Conservation (phyloP, 92 coral and sea anemone species). For the Epizoanthus fatuus region DNA sequence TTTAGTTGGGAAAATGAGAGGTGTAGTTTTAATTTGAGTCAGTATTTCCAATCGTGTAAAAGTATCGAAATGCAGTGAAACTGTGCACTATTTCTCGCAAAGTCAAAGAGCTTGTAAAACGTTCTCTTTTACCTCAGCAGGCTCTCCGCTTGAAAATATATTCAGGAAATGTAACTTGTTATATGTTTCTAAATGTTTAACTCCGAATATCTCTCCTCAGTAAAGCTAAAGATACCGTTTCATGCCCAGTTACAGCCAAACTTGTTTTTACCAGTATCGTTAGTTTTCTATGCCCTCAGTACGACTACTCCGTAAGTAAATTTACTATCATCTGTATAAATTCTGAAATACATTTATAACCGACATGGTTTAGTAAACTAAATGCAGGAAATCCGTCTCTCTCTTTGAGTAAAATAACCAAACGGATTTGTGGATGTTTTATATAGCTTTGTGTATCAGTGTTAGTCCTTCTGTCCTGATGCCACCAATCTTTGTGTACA, state of each 20-base stretch:
- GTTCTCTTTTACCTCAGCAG: too few species aligned
- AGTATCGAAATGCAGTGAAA: not conserved
- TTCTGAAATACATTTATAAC: not conserved
- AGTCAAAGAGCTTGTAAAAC: too few species aligned
- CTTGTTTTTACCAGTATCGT: too few species aligned
- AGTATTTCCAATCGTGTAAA: not conserved
- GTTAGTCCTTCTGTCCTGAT: not conserved
- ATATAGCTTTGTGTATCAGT: not conserved
- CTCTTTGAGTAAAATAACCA: not conserved
- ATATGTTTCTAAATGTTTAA: too few species aligned
- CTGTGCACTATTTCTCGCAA: too few species aligned
- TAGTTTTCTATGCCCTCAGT: too few species aligned
- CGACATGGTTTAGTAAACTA: not conserved
- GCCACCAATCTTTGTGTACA: not conserved
- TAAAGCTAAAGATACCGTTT: too few species aligned
- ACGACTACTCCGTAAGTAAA: too few species aligned
- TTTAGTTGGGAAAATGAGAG: not conserved
- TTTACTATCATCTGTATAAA: not conserved
- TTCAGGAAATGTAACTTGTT: too few species aligned
- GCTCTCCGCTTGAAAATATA: too few species aligned
- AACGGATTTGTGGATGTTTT: not conserved
- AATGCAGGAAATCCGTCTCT: slow-evolving; percentile 35
- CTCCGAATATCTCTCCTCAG: too few species aligned
- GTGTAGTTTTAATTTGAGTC: not conserved
- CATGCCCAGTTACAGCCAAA: too few species aligned